These are phyloP conservation scores for Euleptes europaea DNA, from an alignment of 2,113 vertebrate species.

Conservation along the genomic window DNA sequence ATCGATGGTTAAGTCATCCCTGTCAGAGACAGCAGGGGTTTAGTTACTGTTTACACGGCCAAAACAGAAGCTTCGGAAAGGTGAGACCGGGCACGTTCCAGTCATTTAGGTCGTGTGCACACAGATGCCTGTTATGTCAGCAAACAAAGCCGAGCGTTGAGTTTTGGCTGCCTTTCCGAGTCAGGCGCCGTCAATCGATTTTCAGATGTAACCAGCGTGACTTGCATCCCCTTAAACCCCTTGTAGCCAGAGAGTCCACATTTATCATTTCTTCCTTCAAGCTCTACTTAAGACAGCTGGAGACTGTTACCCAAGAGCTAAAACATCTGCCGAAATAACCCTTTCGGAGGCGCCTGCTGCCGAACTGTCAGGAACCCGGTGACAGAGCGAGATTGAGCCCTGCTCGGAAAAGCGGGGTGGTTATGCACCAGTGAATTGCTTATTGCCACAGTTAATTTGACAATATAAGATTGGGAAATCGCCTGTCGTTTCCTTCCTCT, in stretches of 20 bases:
- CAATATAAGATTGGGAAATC: not conserved
- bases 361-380: not conserved
- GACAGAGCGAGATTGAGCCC: not conserved
- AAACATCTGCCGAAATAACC: slow-evolving; percentile 12
- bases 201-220: slow-evolving; percentile 39
- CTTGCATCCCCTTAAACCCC: slow-evolving; percentile 33
- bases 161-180: not conserved
- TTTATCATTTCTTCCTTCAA: slow-evolving; percentile 31
- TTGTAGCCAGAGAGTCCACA: slow-evolving; percentile 40
- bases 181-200: slow-evolving; percentile 25
- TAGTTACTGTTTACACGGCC: not conserved
- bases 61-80: not conserved
- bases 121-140: not conserved
- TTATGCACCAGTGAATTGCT: not conserved
- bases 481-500: not conserved
- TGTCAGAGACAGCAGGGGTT: not conserved
- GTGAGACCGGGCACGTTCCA: not conserved
- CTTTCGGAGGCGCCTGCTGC: not conserved
- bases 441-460: not conserved
- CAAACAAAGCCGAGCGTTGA: not conserved
- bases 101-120: not conserved
- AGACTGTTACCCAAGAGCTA: slow-evolving; percentile 19
- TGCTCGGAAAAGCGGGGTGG: not conserved
- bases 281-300: slow-evolving; percentile 35
- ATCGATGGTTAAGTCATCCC: not conserved